Percentiles rank a stretch among this genome's conserved stretches.
Conservation (phyloP, 2,888 invertebrate species). For the Orthosia incerta region DNA sequence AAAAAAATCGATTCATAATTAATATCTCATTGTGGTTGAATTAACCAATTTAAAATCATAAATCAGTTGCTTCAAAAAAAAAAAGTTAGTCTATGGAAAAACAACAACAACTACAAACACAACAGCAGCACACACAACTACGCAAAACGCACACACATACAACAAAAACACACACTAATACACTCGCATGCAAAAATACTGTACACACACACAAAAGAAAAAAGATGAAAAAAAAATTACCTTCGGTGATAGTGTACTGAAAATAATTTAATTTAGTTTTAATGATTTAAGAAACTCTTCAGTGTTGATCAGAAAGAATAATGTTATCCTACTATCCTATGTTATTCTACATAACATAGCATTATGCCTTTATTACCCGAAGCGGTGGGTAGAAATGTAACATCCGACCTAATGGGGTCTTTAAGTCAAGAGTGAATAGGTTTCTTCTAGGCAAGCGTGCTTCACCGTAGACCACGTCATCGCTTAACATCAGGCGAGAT, state of each 20-base stretch:
- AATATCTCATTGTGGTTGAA: too few species aligned
- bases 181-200: slow-evolving; percentile 61
- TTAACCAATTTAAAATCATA: too few species aligned
- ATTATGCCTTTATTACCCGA: too few species aligned
- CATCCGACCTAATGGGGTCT: too few species aligned
- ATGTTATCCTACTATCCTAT: background rate
- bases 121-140: slow-evolving; percentile 56
- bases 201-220: slow-evolving; percentile 41
- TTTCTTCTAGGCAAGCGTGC: too few species aligned
- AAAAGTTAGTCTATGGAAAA: slow-evolving; percentile 31
- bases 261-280: slow-evolving; percentile 32
- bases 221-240: slow-evolving; percentile 50
- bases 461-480: too few species aligned
- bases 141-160: slow-evolving; percentile 59
- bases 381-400: too few species aligned
- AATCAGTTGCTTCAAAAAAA: too few species aligned
- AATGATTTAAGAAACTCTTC: background rate
- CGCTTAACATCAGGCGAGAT: too few species aligned
- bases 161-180: slow-evolving; percentile 42
- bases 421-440: too few species aligned
- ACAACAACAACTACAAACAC: slow-evolving; percentile 45
- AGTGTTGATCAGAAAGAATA: background rate
- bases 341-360: too few species aligned
- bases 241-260: slow-evolving; percentile 45
- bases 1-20: too few species aligned